Evolutionary conservation across 1,140 invertebrate species (phyloP), one percentile per base, ranked within the genome.

Genomic region (Tyrophagus putrescentiae): DNA sequence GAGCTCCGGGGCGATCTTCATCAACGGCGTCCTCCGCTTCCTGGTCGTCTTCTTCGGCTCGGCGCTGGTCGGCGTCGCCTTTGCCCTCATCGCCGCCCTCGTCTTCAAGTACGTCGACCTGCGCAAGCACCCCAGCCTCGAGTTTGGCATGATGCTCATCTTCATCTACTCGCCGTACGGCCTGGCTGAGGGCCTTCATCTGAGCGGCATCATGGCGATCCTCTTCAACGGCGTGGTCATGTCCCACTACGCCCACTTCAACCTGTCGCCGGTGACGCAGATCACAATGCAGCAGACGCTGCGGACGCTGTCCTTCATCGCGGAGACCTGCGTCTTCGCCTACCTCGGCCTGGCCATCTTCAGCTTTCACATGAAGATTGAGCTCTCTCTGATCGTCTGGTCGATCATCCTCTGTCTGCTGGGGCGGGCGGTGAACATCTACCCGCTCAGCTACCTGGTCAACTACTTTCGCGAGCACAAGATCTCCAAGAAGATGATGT

Each of bases 221-320:
- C 75, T 98, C 61, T 97, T 98, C 70, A 95, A 92, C 76, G 95
- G 94, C 2, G 92, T 99, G 69, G 92, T 96, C 0, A 99, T 98
- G 95, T 97, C 93, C 0, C 95, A 99, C 72, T 99, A 98, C 68
- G 98, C 94, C 18, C 95, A 98, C 77, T 93, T 90, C 67, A 98
- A 98, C 73, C 74, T 98, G 16, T 98, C 94, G 1, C 95, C 94
- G 21, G 85, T 98, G 4, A 95, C 94, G 13, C 94, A 98, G 76
- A 95, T 98, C 7, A 98, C 94, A 2, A 95, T 98, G 83, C 93
- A 98, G 72, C 93, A 98, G 73, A 97, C 93, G 1, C 93, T 98
- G 80, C 79, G 95, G 70, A 98, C 94, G 0, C 75, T 98, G 27
- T 86, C 95, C 5, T 97, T 98, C 69, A 93, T 97, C 67, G 91